These are phyloP conservation scores for Taurulus bubalis DNA, from an alignment of 2,113 vertebrate genomes.

Conservation along the genomic window DNA sequence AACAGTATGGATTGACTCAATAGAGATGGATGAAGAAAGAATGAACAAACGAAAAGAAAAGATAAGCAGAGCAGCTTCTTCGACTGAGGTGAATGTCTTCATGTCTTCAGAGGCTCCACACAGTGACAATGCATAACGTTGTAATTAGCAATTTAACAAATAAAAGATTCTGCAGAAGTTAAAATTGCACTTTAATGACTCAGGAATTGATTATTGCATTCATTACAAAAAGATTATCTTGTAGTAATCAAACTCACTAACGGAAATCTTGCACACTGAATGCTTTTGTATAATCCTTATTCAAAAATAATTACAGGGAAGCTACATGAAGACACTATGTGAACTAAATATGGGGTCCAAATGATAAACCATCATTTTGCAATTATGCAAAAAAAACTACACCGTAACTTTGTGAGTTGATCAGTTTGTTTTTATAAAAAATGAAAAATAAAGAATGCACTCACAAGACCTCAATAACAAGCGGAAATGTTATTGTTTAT, in stretches of 20 bases:
- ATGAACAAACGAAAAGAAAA: too few relatives aligned
- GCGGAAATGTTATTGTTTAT: not conserved
- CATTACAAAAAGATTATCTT: constrained; percentile 15
- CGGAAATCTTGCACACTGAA: constrained; percentile 18
- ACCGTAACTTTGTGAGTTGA: not conserved
- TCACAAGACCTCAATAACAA: not conserved
- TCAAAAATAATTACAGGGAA: constrained; percentile 18
- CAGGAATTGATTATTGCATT: constrained; percentile 23
- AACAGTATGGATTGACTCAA: not conserved
- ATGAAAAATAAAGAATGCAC: not conserved
- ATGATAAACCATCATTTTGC: not conserved
- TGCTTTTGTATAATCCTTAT: constrained; percentile 24
- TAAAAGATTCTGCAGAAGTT: constrained; percentile 12
- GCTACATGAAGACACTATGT: not conserved
- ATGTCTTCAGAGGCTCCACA: not conserved
- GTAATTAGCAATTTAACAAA: constrained; percentile 31
- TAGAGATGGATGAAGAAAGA: not conserved
- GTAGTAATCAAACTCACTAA: not conserved
- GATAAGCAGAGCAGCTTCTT: too few relatives aligned
- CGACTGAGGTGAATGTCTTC: not conserved
- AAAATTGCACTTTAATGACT: constrained; percentile 25
- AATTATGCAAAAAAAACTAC: constrained; percentile 1
- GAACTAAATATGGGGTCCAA: not conserved
- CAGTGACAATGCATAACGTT: not conserved
- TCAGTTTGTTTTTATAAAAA: not conserved